Percentiles rank a stretch among this genome's conserved stretches.
Evolutionary conservation across 2,888 invertebrate genomes (phyloP).

Genomic region (Patella caerulea): DNA sequence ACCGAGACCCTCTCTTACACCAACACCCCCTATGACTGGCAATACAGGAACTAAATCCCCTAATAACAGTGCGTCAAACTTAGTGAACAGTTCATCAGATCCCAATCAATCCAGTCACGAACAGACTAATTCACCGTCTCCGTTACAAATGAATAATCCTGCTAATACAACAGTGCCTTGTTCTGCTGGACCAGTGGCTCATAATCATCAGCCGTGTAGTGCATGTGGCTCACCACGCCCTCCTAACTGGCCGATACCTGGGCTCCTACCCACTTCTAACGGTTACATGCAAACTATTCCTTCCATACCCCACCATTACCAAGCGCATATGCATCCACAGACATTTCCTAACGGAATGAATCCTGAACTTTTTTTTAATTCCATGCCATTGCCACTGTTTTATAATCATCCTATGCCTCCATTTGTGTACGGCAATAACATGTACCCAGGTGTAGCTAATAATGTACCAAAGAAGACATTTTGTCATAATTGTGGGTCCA

Average conservation of each 20-base stretch:
- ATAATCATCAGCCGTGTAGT: constrained; percentile 20
- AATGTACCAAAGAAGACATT: constrained; percentile 63
- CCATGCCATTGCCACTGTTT: constrained; percentile 31
- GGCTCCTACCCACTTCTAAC: constrained; percentile 17
- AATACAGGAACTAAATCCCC: constrained; percentile 17
- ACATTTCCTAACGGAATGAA: constrained; percentile 42
- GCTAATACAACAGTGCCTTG: constrained; percentile 27
- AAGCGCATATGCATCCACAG: constrained; percentile 31
- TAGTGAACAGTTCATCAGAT: not conserved
- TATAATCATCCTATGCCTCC: constrained; percentile 28
- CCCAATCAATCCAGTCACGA: not conserved
- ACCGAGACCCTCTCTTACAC: constrained; percentile 30
- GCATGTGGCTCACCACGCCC: constrained; percentile 31
- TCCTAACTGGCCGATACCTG: constrained; percentile 17
- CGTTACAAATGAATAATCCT: constrained; percentile 15
- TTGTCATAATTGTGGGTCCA: constrained; percentile 93
- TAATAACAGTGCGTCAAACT: not conserved
- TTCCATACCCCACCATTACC: constrained; percentile 24
- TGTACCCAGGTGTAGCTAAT: constrained; percentile 31
- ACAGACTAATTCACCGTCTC: constrained; percentile 4
- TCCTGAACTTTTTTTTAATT: constrained; percentile 39
- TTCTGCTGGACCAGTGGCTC: constrained; percentile 20
- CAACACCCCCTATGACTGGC: constrained; percentile 32
- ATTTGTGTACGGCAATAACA: constrained; percentile 28
- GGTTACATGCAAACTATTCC: constrained; percentile 24